Percentiles rank a stretch among this genome's conserved stretches.
These are phyloP conservation scores for Ptychadena robeensis DNA, from an alignment of 2,797 vertebrate species.

Conservation along the genomic window DNA sequence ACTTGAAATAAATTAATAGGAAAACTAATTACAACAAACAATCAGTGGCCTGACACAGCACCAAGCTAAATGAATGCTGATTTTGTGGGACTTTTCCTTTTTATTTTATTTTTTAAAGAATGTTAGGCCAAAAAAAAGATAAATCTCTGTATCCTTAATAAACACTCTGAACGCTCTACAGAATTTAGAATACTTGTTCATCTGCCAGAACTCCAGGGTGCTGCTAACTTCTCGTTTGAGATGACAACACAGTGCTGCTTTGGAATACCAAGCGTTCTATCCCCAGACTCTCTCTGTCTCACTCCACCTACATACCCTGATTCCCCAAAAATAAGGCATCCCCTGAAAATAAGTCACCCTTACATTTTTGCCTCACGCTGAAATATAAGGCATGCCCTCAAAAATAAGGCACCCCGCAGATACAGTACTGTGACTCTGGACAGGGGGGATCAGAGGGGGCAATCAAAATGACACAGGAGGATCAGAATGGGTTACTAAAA, in stretches of 20 bases:
- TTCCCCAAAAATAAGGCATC: not conserved
- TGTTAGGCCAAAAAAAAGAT: too few species aligned
- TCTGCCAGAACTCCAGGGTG: too few species aligned
- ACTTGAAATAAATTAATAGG: constrained; percentile 46
- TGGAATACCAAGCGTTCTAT: not conserved
- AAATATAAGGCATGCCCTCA: too few species aligned
- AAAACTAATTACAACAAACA: constrained; percentile 45
- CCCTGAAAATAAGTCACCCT: too few species aligned
- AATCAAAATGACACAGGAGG: too few species aligned
- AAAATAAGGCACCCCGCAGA: too few species aligned
- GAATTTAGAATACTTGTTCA: too few species aligned
- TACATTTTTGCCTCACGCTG: too few species aligned
- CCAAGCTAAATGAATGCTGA: not conserved
- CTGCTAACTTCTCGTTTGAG: not conserved
- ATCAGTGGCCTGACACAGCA: constrained; percentile 8
- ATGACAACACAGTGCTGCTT: not conserved
- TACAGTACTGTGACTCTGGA: too few species aligned
- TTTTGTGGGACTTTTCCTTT: not conserved
- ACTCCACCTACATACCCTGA: not conserved
- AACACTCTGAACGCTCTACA: too few species aligned
- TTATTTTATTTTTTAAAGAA: not conserved
- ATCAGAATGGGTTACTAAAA: too few species aligned
- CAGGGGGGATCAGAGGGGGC: too few species aligned
- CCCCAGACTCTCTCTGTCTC: not conserved
- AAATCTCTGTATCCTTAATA: not conserved